Evolutionary conservation across 2,888 invertebrate genomes (phyloP).

Genomic region (Pristionchus japonicus): DNA sequence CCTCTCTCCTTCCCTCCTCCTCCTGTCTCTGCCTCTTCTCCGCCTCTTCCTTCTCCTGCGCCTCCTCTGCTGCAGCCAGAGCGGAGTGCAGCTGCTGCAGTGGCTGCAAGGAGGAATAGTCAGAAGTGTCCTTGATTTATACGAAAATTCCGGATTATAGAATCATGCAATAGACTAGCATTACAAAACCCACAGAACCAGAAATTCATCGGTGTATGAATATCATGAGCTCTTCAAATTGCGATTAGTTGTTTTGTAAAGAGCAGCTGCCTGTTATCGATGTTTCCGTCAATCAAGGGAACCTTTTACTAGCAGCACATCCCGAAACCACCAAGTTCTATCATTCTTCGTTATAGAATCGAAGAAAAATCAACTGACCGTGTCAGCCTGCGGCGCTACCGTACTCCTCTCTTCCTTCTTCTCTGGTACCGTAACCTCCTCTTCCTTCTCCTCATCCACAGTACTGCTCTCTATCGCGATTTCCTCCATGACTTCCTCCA

Average conservation of each 20-base stretch:
- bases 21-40: conserved; percentile 11
- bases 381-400: not conserved
- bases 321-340: not conserved
- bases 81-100: conserved; percentile 33
- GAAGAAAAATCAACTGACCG: not conserved
- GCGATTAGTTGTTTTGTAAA: too few relatives aligned
- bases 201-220: too few relatives aligned
- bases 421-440: conserved; percentile 11
- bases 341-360: too few relatives aligned
- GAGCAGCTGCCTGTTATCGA: too few relatives aligned
- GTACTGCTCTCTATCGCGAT: not conserved
- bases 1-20: conserved; percentile 5
- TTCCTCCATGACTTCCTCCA: conserved; percentile 6
- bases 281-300: too few relatives aligned
- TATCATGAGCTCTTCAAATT: too few relatives aligned
- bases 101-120: conserved; percentile 20
- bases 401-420: not conserved
- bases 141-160: too few relatives aligned
- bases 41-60: not conserved
- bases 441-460: not conserved
- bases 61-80: conserved; percentile 23
- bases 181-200: too few relatives aligned
- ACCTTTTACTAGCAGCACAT: too few relatives aligned
- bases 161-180: too few relatives aligned
- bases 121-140: too few relatives aligned